Percentiles rank a stretch among this genome's conserved stretches.
Conservation (phyloP, 2,797 vertebrate genomes). For the Euphonia xanthogaster region DNA sequence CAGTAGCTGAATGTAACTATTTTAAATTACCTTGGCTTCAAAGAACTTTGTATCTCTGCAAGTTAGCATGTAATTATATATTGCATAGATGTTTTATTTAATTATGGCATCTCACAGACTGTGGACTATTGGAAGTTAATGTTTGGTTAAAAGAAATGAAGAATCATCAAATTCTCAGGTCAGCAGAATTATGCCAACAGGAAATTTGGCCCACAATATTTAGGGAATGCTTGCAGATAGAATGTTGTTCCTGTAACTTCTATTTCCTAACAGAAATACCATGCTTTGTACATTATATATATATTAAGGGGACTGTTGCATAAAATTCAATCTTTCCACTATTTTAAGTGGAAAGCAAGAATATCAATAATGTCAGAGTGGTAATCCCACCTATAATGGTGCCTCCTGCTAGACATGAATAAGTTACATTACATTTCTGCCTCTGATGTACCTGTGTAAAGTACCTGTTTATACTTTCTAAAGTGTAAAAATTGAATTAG, state of each 20-base stretch:
- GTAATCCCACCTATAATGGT: neutral
- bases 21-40: neutral
- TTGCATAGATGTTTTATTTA: neutral
- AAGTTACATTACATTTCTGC: neutral
- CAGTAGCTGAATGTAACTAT: neutral
- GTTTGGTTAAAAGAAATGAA: neutral
- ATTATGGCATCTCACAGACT: neutral
- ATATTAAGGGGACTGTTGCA: neutral
- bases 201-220: neutral
- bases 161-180: neutral
- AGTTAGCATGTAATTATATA: neutral
- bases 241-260: neutral
- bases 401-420: neutral
- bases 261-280: neutral
- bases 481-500: neutral
- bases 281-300: neutral
- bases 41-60: neutral
- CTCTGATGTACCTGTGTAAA: neutral
- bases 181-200: neutral
- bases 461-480: neutral
- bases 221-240: neutral
- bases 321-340: neutral
- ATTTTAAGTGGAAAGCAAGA: neutral
- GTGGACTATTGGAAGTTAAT: neutral
- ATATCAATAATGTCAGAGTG: neutral